Evolutionary conservation across 2,888 invertebrate species (phyloP).

Genomic region (Onthophagus sagittarius): DNA sequence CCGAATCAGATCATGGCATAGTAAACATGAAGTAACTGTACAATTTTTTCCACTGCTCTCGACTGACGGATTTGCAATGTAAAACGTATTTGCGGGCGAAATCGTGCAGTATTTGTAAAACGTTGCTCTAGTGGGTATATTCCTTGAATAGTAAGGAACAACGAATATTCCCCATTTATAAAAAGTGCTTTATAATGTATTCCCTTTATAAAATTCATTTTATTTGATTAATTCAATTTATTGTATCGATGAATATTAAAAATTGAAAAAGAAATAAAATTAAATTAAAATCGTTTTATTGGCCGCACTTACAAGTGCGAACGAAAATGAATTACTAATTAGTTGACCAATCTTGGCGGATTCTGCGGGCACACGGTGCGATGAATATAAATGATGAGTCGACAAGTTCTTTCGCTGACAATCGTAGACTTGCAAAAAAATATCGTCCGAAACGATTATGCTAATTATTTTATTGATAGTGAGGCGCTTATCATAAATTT

Average conservation of each 20-base stretch:
- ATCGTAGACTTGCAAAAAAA: neutral
- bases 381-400: neutral
- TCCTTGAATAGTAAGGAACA: neutral
- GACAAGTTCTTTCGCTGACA: neutral
- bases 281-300: no score
- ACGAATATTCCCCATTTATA: neutral
- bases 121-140: neutral
- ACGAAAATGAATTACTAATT: neutral
- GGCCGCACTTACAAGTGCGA: neutral
- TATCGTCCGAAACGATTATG: neutral
- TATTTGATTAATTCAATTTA: no score
- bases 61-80: conserved; percentile 7
- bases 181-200: no score
- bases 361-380: neutral
- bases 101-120: conserved; percentile 11
- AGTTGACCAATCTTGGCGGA: neutral
- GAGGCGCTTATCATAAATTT: conserved; percentile 16
- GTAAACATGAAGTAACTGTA: conserved; percentile 12
- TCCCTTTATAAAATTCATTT: no score
- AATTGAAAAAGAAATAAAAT: no score
- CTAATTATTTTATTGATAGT: conserved; percentile 18
- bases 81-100: conserved; percentile 6
- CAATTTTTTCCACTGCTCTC: conserved; percentile 1
- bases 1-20: conserved; percentile 12
- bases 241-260: no score